Base-by-base conservation (phyloP, 2,888 invertebrate species). In the Shargacucullia verbasci region DNA sequence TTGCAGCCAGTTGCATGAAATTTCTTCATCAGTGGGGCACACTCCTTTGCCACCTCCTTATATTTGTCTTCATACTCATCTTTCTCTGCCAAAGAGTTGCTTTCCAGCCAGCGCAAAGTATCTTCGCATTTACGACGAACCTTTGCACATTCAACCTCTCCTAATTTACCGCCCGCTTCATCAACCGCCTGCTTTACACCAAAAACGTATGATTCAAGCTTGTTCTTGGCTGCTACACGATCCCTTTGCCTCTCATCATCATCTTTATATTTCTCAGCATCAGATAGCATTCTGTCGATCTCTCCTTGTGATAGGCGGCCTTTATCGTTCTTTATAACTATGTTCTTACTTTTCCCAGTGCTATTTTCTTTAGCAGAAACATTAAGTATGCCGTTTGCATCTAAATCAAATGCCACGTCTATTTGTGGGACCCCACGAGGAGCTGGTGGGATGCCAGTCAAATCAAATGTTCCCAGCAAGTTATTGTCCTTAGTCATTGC, bases 261-360 rank as follows among this genome's bases (percentile, higher is more conserved):
- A 20, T 95, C 95, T 52, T 95, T 95, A 83, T 96, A 97, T 65
- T 92, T 95, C 66, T 97, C 97, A 1, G 97, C 97, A 44, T 97
- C 97, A 40, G 95, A 87, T 39, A 97, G 88, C 97, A 97, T 98
- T 58, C 96, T 94, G 76, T 98, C 97, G 57, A 98, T 98, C 61
- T 98, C 98, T 13, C 96, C 96, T 84, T 98, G 97, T 12, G 97
- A 96, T 33, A 98, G 89, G 5, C 97, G 94, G 0, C 97, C 97
- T 83, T 97, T 97, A 86, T 97, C 97, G 82, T 97, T 97, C 76
- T 96, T 97, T 59, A 98, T 98, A 9, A 96, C 96, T 59, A 97
- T 97, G 76, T 96, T 96, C 83, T 96, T 96, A 15, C 95, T 95
- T 71, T 96, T 97, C 11, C 95, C 96, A 0, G 95, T 94, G 57